These are phyloP conservation scores for Geotrypetes seraphini DNA, from an alignment of 2,797 vertebrate species.

Conservation along the genomic window DNA sequence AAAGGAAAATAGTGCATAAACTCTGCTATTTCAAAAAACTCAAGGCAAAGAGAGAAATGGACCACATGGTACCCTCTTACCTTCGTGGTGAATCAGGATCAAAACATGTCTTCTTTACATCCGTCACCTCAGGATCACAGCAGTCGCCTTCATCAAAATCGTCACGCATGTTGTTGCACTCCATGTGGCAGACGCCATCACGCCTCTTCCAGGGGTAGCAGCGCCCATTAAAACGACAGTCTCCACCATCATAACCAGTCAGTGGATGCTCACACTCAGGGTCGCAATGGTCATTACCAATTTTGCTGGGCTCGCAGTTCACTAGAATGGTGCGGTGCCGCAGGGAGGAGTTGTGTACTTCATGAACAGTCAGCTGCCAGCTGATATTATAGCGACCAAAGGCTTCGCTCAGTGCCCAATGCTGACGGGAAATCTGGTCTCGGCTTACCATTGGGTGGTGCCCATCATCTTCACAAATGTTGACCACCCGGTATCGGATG, in stretches of 20 bases:
- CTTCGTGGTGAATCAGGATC: conserved; percentile 84
- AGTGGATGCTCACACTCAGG: conserved; percentile 84
- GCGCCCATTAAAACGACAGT: conserved; percentile 71
- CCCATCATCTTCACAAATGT: conserved; percentile 65
- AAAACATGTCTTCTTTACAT: conserved; percentile 83
- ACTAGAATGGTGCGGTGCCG: conserved; percentile 71
- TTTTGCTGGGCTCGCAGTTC: conserved; percentile 83
- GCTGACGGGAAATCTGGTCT: conserved; percentile 71
- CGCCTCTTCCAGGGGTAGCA: conserved; percentile 87
- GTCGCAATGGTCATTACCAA: conserved; percentile 89
- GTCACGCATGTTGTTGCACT: conserved; percentile 86
- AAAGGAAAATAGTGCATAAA: no score
- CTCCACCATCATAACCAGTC: conserved; percentile 85
- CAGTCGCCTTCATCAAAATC: conserved; percentile 95
- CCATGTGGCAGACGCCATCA: conserved; percentile 76
- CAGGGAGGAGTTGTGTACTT: conserved; percentile 71
- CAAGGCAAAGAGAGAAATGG: no score
- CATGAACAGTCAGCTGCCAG: conserved; percentile 66
- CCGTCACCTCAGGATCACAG: conserved; percentile 68
- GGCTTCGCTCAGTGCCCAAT: conserved; percentile 62
- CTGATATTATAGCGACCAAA: conserved; percentile 83
- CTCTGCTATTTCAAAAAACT: no score
- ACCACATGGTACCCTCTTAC: no score
- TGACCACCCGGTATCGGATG: conserved; percentile 82
- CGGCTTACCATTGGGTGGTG: conserved; percentile 63